Evolutionary conservation across 2,888 invertebrate species (phyloP), one percentile per base, ranked within the genome.

Genomic region (Tinea pellionella): DNA sequence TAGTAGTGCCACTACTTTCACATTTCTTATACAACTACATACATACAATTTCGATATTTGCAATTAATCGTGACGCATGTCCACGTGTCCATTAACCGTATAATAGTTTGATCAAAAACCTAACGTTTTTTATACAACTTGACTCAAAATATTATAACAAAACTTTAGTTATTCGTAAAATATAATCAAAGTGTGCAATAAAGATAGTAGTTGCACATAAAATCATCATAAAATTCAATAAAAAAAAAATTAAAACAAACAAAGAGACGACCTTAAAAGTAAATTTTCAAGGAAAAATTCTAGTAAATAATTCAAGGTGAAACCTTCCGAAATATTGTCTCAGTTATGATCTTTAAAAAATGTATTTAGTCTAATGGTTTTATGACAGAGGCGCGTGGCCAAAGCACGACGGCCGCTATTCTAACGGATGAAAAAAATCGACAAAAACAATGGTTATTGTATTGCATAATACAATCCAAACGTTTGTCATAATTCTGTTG

Each of bases 281-380:
- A 24, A 12, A 16, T 12, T 19, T 24, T 53, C 4, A 16, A 53
- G 9, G 18, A 4, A 8, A 18, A 53, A 53, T 53, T 53, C 53
- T 24, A 53, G 53, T 53, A 53, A 53, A 53, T 47, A 53, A 53
- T 53, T 19, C 24, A 53, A 53, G 53, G 24, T 59, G 68, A 47
- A 56, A 78, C 80, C 80, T 82, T 79, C 79, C 70, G 74, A 79
- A 81, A 78, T 69, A 75, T 74, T 71, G 71, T 74, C 67, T 63
- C 63, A 47, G 47, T 47, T 47, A 47, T 47, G 47, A 47, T 15
- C 15, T 47, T 47, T 47, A 16, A 16, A 47, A 47, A 47, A 47
- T 47, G 73, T 73, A 70, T 70, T 70, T 71, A 24, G 29, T 24
- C 2, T 71, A 78, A 79, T 78, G 66, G 75, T 69, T 82, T 82